Evolutionary conservation across 2,797 vertebrate species (phyloP).

Genomic region (Molothrus ater): DNA sequence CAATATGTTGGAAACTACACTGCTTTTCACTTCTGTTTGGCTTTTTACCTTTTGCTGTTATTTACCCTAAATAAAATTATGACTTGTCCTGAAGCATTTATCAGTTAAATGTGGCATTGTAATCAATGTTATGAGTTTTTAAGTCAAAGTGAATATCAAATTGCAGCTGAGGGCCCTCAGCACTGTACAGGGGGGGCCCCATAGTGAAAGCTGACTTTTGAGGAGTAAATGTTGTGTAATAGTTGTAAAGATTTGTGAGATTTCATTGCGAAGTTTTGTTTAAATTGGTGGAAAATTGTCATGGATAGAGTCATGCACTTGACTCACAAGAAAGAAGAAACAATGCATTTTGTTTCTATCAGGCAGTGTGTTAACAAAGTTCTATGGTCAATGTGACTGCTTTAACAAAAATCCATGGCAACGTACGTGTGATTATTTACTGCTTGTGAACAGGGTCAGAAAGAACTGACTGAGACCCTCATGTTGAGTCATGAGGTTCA

Average conservation of each 20-base stretch:
- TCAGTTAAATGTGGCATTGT: background rate
- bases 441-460: background rate
- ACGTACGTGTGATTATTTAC: background rate
- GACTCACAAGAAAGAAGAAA: background rate
- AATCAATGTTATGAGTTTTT: background rate
- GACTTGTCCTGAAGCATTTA: background rate
- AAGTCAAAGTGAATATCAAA: background rate
- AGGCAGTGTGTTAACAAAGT: background rate
- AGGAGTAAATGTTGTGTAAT: background rate
- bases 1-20: background rate
- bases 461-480: background rate
- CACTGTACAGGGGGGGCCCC: background rate
- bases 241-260: background rate
- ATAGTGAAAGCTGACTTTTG: background rate
- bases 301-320: background rate
- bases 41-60: background rate
- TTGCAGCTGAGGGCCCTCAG: background rate
- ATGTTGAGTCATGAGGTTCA: background rate
- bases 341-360: background rate
- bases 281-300: background rate
- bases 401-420: background rate
- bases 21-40: background rate
- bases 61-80: background rate
- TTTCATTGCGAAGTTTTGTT: background rate
- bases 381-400: background rate